phyloP scores from a whole-genome alignment of 1,140 invertebrate species.

The Drosophila kikkawai region DNA sequence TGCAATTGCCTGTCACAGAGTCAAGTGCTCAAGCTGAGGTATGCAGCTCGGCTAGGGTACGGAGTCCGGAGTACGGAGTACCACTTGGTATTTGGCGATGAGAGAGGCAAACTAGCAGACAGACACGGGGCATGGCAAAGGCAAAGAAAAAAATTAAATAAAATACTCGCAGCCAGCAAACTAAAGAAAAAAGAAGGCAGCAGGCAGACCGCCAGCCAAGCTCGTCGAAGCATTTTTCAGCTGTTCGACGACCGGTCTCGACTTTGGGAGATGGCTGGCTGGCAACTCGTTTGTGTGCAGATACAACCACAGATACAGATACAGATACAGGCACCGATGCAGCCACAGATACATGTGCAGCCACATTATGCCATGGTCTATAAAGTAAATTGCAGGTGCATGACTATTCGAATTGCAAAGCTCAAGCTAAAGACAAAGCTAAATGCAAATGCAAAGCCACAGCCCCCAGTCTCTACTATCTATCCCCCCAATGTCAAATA shows the following conservation, averaged over 20 bases:
- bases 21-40: conserved; percentile 58
- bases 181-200: conserved; percentile 26
- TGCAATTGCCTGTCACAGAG: conserved; percentile 64
- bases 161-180: conserved; percentile 13
- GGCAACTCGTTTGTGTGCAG: conserved; percentile 39
- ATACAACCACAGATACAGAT: conserved; percentile 10
- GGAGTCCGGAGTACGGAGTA: conserved; percentile 24
- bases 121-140: conserved; percentile 54
- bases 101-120: conserved; percentile 41
- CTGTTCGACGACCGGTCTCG: conserved; percentile 78
- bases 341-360: conserved; percentile 47
- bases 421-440: conserved; percentile 20
- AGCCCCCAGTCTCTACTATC: conserved; percentile 30
- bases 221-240: conserved; percentile 70
- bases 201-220: conserved; percentile 57
- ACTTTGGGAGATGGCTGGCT: conserved; percentile 39
- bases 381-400: conserved; percentile 85
- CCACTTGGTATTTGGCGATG: conserved; percentile 51
- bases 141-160: conserved; percentile 13
- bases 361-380: conserved; percentile 84
- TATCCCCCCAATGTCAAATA: conserved; percentile 49
- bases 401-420: conserved; percentile 79
- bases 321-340: conserved; percentile 34
- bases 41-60: conserved; percentile 50
- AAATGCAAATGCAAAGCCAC: conserved; percentile 7